Base-by-base conservation (phyloP, 2,888 invertebrate species). In the Corbicula japonica region DNA sequence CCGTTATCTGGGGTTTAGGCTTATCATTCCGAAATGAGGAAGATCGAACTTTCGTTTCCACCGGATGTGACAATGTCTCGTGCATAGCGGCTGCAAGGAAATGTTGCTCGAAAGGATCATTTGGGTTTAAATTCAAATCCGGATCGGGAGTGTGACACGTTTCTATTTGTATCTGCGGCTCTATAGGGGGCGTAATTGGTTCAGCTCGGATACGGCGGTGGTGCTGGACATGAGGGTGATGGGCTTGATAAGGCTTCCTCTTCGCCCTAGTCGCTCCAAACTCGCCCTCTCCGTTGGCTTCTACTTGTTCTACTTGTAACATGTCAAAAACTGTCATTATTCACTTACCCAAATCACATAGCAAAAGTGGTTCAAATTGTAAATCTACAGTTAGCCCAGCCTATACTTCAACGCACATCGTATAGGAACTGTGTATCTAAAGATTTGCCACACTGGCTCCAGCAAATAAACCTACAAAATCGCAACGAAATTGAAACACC, bases 21-120 rank as follows among this genome's bases (percentile, higher is more conserved):
- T 75, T 83, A 28, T 83, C 83, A 54, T 80, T 72, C 48, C 83
- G 65, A 54, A 83, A 83, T 15, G 83, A 83, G n/a, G 83, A 74
- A 1, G 83, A 76, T 23, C 79, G 68, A 18, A 58, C 48, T 50
- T 71, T 75, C 26, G 35, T 41, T 23, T 81, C 71, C 35, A 18
- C 46, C 4, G 58, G 35, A 1, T 44, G 46, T 23, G 32, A 41
- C 21, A 65, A 28, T 12, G 60, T 38, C 2, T n/a, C n/a, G n/a
- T n/a, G n/a, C n/a, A n/a, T n/a, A n/a, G n/a, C 60, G 21, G 79
- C 83, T 2, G 75, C 68, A 1, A 83, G 62, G 23, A 83, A 83
- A 68, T 83, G 83, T 48, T 83, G 50, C 48, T 83, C 83, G 54
- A 83, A 83, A 21, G 79, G 78, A 58, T 83, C 83, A 58, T 83